Conservation (phyloP, 2,113 vertebrate species). For the Apteryx owenii region DNA sequence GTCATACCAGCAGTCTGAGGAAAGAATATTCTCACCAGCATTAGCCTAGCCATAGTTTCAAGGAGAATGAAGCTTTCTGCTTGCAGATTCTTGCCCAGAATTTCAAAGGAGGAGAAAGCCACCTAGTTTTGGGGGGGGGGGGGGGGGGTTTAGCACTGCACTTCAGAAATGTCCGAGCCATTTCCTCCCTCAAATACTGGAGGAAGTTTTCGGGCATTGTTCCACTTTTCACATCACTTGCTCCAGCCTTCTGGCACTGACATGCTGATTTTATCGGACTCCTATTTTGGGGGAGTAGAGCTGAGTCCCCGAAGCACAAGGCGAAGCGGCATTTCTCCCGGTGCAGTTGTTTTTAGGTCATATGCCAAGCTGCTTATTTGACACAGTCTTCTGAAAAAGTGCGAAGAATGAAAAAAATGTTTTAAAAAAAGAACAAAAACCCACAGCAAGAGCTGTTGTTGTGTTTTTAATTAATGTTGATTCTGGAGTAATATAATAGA, state of each 20-base stretch:
- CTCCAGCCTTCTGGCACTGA: background rate
- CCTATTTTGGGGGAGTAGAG: background rate
- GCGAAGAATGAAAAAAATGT: background rate
- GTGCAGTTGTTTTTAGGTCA: too few relatives aligned
- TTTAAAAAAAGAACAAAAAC: background rate
- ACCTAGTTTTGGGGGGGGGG: too few relatives aligned
- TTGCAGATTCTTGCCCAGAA: background rate
- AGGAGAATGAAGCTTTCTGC: background rate
- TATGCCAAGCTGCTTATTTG: background rate
- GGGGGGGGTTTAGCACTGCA: background rate
- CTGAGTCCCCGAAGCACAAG: background rate
- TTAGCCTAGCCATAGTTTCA: background rate
- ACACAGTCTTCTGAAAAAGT: background rate
- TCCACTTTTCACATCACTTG: background rate
- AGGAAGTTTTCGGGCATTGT: too few relatives aligned
- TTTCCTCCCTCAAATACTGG: background rate
- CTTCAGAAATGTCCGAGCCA: background rate
- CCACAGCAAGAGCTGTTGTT: background rate
- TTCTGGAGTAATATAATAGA: background rate
- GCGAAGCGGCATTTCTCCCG: background rate
- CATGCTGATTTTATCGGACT: background rate
- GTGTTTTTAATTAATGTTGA: accelerated
- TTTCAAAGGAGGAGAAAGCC: too few relatives aligned
- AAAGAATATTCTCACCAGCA: background rate
- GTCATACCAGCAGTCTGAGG: background rate